Evolutionary conservation across 2,113 vertebrate species (phyloP), one percentile per base, ranked within the genome.

Genomic region (Leptobrachium leishanense): DNA sequence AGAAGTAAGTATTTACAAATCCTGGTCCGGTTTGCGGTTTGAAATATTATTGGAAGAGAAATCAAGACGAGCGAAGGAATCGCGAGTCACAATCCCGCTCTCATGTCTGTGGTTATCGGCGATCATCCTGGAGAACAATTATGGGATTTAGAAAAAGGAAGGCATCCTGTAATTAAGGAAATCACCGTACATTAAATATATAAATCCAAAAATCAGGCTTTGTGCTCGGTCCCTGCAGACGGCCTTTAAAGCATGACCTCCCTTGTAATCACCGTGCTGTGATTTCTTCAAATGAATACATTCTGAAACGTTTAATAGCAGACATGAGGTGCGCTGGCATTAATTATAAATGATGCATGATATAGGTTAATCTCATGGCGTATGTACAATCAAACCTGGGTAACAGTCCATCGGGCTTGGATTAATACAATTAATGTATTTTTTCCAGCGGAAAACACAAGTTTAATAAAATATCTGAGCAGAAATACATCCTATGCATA

Each of bases 141-240:
- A 68, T 43, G 64, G 75, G 65, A 76, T 76, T 68, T 43, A n/a
- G 66, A 40, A 44, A 40, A 44, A 68, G 66, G 41, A 76, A 68
- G 75, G 67, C 65, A 43, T 68, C 75, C 6, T 59, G 54, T 59
- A 57, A 76, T 76, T 68, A 59, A n/a, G 53, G 15, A 76, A 76
- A 76, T 76, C 64, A 76, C 63, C 20, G 64, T 54, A 63, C 40
- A 20, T 53, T 44, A 39, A 75, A 41, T 67, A 39, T 42, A 8
- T 63, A 75, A 12, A 67, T 43, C 12, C 1, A 46, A 46, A 68
- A 42, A 43, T 43, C 41, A 20, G 42, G 2, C 65, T 43, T 57
- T 13, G 12, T 31, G 20, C 55, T 11, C 40, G 10, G 40, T 11
- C 6, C 5, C 63, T 11, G 46, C 8, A 62, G 53, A 41, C 54